Evolutionary conservation across 1,140 invertebrate species (phyloP).

Genomic region (Hydropsyche tenuis): DNA sequence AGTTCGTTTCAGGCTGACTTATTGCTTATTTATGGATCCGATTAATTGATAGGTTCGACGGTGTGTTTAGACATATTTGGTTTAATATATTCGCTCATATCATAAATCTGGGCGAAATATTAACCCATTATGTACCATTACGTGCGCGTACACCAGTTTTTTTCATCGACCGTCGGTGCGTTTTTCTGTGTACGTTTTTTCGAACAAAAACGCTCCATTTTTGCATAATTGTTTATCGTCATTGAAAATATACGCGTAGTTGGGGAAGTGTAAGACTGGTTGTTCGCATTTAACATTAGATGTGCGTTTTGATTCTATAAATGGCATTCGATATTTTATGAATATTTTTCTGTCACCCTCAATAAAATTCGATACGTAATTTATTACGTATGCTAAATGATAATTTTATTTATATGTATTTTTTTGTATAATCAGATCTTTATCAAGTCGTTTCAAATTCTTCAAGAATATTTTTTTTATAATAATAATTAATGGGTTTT

Average conservation of each 20-base stretch:
- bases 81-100: not conserved
- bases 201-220: not conserved
- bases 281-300: not conserved
- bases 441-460: not conserved
- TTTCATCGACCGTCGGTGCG: not conserved
- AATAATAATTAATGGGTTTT: not conserved
- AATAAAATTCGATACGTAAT: too few species aligned
- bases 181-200: not conserved
- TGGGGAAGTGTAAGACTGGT: not conserved
- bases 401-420: too few species aligned
- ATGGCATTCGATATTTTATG: too few species aligned
- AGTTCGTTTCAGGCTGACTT: slow-evolving; percentile 8
- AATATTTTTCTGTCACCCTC: too few species aligned
- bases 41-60: slow-evolving; percentile 2
- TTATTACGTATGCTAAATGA: too few species aligned
- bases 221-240: slow-evolving; percentile 4
- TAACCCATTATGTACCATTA: slow-evolving; percentile 14
- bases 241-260: slow-evolving; percentile 2
- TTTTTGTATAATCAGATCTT: slow-evolving; percentile 12
- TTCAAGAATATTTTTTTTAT: not conserved
- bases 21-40: not conserved
- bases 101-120: slow-evolving; percentile 17
- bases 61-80: not conserved
- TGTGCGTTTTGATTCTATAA: too few species aligned
- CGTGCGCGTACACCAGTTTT: not conserved